These are phyloP conservation scores for Nomada fabriciana DNA, from an alignment of 2,888 invertebrate species.

Conservation along the genomic window DNA sequence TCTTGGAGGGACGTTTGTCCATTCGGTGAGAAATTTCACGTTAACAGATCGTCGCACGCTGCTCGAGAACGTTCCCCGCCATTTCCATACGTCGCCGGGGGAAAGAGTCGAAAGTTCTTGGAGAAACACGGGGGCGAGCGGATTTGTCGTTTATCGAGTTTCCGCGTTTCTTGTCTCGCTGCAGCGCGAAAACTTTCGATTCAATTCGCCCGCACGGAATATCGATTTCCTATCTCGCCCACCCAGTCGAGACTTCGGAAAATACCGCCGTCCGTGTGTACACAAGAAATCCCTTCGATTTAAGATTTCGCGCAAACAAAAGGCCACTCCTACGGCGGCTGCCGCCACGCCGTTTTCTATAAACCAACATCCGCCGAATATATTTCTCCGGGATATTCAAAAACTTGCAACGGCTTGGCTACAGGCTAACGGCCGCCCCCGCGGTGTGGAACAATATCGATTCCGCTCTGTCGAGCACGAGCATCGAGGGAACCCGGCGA, in stretches of 20 bases:
- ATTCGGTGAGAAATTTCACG: background rate
- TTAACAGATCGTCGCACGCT: constrained; percentile 4
- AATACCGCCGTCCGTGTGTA: constrained; percentile 41
- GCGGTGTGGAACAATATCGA: constrained; percentile 46
- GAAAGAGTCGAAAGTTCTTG: constrained; percentile 28
- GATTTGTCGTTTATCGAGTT: constrained; percentile 61
- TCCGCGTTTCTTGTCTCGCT: constrained; percentile 55
- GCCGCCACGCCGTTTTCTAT: constrained; percentile 13
- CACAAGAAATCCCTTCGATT: constrained; percentile 57
- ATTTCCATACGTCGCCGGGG: constrained; percentile 21
- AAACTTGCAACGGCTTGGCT: constrained; percentile 33
- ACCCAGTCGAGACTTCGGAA: constrained; percentile 31
- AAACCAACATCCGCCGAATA: constrained; percentile 49
- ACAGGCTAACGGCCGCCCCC: background rate
- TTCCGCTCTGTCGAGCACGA: constrained; percentile 47
- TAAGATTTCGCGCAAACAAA: constrained; percentile 54
- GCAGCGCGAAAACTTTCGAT: constrained; percentile 53
- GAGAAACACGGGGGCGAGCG: background rate
- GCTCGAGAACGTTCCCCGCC: background rate
- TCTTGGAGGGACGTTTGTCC: background rate
- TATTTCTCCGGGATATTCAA: constrained; percentile 49
- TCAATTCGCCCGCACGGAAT: constrained; percentile 49
- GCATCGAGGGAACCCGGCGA: background rate
- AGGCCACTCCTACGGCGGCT: background rate
- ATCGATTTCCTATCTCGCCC: constrained; percentile 50